phyloP scores from a whole-genome alignment of 1,140 invertebrate genomes.

The Cydia pomonella region DNA sequence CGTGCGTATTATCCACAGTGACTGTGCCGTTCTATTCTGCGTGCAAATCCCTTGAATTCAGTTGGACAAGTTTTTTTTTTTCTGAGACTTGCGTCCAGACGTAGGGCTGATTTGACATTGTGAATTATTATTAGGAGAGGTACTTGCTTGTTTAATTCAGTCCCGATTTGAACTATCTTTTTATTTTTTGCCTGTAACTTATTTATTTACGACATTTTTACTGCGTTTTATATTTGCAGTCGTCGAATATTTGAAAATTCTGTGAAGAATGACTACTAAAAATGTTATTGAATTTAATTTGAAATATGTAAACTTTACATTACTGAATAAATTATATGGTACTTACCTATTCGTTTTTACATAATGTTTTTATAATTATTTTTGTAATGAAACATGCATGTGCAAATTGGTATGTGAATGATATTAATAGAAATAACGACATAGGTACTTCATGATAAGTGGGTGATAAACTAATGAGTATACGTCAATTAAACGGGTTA shows the following conservation, averaged over 20 bases:
- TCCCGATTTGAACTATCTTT: background rate
- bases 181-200: too few species aligned
- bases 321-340: background rate
- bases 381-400: background rate
- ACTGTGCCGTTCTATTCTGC: background rate
- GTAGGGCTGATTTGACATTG: slow-evolving; percentile 23
- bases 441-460: background rate
- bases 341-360: background rate
- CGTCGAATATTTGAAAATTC: too few species aligned
- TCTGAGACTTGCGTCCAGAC: background rate
- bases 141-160: background rate
- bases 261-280: too few species aligned
- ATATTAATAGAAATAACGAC: background rate
- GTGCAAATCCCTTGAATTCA: background rate
- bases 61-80: slow-evolving; percentile 24
- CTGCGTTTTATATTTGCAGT: too few species aligned
- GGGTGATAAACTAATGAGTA: background rate
- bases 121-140: slow-evolving; percentile 19
- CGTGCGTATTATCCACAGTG: background rate
- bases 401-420: background rate
- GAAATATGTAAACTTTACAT: background rate
- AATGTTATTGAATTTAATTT: background rate
- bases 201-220: too few species aligned
- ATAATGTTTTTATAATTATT: background rate
- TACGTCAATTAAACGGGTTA: background rate